Evolutionary conservation across 30 jellyfish, hydroid and myxozoan species (phyloP), one percentile per base, ranked within the genome.

Genomic region (Euphysa ruthae): DNA sequence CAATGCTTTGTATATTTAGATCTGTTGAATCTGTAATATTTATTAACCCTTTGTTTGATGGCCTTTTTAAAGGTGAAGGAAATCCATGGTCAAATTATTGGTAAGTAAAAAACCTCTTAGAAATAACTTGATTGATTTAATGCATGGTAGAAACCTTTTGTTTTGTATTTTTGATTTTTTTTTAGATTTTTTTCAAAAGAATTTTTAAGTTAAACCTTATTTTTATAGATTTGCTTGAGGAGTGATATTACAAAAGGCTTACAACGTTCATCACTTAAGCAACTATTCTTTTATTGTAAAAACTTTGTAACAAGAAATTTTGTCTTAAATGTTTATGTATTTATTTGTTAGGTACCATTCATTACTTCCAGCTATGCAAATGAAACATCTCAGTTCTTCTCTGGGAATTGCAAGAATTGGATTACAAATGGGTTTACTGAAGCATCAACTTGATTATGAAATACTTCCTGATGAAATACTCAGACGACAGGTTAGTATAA

Each of bases 261-360:
- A n/a, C n/a, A n/a, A n/a, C n/a, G n/a, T n/a, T n/a, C n/a, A n/a
- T n/a, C n/a, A n/a, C n/a, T n/a, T n/a, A n/a, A n/a, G n/a, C n/a
- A n/a, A n/a, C n/a, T n/a, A n/a, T n/a, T n/a, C n/a, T n/a, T n/a
- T n/a, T n/a, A n/a, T n/a, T n/a, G n/a, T n/a, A n/a, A n/a, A n/a
- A n/a, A n/a, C n/a, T n/a, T n/a, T n/a, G n/a, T n/a, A n/a, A n/a
- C n/a, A n/a, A n/a, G n/a, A n/a, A n/a, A n/a, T n/a, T n/a, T n/a
- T n/a, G n/a, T n/a, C n/a, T n/a, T n/a, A n/a, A n/a, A n/a, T n/a
- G n/a, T n/a, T n/a, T n/a, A n/a, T n/a, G n/a, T n/a, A n/a, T n/a
- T n/a, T n/a, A n/a, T n/a, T n/a, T n/a, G n/a, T n/a, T n/a, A 84
- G 95, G 95, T 62, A 60, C 20, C 75, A 81, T 19, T 83, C 95